Percentiles rank a stretch among this genome's conserved stretches.
Evolutionary conservation across 2,888 invertebrate species (phyloP).

Genomic region (Ectemnius continuus): DNA sequence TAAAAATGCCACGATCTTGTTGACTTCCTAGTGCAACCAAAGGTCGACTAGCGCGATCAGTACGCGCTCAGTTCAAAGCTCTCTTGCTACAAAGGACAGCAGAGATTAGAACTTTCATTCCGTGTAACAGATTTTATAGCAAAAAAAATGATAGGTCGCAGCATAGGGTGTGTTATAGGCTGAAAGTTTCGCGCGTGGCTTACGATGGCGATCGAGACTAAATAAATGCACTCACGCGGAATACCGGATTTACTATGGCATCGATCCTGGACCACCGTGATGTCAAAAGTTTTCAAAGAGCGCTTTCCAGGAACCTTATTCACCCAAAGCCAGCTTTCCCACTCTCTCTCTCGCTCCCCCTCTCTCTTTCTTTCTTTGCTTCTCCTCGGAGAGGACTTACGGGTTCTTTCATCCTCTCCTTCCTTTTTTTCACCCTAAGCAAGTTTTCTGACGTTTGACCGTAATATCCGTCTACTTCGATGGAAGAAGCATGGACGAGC

Average conservation of each 20-base stretch:
- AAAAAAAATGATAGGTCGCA: background rate
- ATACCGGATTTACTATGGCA: conserved; percentile 44
- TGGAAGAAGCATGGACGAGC: conserved; percentile 28
- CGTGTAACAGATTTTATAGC: background rate
- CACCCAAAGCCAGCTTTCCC: conserved; percentile 41
- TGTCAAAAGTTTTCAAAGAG: conserved; percentile 56
- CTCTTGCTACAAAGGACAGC: background rate
- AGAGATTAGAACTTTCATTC: background rate
- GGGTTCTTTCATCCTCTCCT: background rate
- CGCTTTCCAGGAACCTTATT: conserved; percentile 49
- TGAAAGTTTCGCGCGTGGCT: background rate
- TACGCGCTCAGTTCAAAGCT: background rate
- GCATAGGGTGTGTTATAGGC: background rate
- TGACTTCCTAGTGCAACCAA: conserved; percentile 1
- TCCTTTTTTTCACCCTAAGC: background rate
- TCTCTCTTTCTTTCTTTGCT: background rate
- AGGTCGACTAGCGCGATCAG: conserved; percentile 12
- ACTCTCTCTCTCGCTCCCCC: conserved; percentile 32
- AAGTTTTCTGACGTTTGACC: conserved; percentile 20
- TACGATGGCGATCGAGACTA: conserved; percentile 14
- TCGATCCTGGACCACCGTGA: conserved; percentile 59
- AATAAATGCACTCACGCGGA: conserved; percentile 49
- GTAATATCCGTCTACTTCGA: conserved; percentile 35
- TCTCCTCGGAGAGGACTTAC: background rate
- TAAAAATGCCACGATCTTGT: conserved; percentile 14